A percentile compares a stretch with the other conserved stretches of the same genome.
Conservation (phyloP, 2,888 invertebrate genomes). For the Limnephilus auricula region DNA sequence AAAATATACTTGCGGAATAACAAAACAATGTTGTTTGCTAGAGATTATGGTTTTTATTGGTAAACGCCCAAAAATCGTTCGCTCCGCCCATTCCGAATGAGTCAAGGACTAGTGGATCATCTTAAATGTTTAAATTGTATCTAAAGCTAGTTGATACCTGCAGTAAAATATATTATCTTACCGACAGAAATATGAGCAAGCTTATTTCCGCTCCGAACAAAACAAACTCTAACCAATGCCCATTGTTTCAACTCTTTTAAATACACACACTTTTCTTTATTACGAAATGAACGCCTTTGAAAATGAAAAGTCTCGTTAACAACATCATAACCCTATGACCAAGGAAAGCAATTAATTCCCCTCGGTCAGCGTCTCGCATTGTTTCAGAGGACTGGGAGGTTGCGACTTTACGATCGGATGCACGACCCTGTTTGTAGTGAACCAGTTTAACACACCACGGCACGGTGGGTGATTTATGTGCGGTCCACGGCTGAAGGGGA, state of each 20-base stretch:
- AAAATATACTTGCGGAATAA: too few relatives aligned
- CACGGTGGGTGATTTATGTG: slow-evolving; percentile 27
- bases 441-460: slow-evolving; percentile 4
- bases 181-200: background rate
- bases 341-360: slow-evolving; percentile 31
- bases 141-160: background rate
- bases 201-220: background rate
- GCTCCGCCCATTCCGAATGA: too few relatives aligned
- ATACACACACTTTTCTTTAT: slow-evolving; percentile 3
- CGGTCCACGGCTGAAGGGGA: background rate
- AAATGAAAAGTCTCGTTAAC: background rate
- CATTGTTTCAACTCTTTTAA: background rate
- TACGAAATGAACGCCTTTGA: background rate
- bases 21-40: too few relatives aligned
- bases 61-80: too few relatives aligned
- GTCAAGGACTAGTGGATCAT: too few relatives aligned
- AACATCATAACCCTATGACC: background rate
- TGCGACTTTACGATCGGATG: slow-evolving; percentile 16
- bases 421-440: slow-evolving; percentile 23
- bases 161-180: background rate
- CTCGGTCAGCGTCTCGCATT: slow-evolving; percentile 4
- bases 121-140: background rate
- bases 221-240: background rate
- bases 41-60: too few relatives aligned
- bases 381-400: background rate